These are phyloP conservation scores for Coreoperca whiteheadi DNA, from an alignment of 2,113 vertebrate species.

Conservation along the genomic window DNA sequence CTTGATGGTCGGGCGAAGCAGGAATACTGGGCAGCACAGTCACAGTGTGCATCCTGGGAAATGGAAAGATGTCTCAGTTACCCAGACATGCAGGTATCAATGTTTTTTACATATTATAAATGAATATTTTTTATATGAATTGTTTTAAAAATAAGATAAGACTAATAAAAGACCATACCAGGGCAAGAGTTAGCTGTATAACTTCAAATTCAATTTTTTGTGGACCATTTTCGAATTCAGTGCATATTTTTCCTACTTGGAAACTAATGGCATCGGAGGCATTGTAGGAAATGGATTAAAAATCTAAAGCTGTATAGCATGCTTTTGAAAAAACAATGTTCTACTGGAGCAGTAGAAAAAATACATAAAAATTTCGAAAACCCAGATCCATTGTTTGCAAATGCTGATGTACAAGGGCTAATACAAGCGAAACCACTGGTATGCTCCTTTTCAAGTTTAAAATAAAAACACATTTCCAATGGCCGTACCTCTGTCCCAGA, in stretches of 20 bases:
- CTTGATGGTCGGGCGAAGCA: conserved; percentile 90
- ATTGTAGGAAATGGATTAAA: not conserved
- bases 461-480: not conserved
- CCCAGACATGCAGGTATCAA: not conserved
- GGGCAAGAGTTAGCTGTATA: not conserved
- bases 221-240: not conserved
- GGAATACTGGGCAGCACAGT: conserved; percentile 91
- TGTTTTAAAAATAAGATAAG: not conserved
- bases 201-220: too few relatives aligned
- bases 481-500: conserved; percentile 66
- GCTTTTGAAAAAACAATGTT: not conserved
- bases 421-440: not conserved
- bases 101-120: not conserved
- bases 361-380: too few relatives aligned
- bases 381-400: not conserved
- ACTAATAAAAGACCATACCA: not conserved
- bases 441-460: not conserved
- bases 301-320: not conserved
- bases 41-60: conserved; percentile 91
- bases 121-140: not conserved
- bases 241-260: not conserved
- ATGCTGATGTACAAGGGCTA: not conserved
- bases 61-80: conserved; percentile 1
- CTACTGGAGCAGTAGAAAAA: not conserved
- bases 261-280: not conserved